A percentile compares a stretch with the other conserved stretches of the same genome.
Evolutionary conservation across 2,888 invertebrate genomes (phyloP).

Genomic region (Lordiphosa andalusiaca): DNA sequence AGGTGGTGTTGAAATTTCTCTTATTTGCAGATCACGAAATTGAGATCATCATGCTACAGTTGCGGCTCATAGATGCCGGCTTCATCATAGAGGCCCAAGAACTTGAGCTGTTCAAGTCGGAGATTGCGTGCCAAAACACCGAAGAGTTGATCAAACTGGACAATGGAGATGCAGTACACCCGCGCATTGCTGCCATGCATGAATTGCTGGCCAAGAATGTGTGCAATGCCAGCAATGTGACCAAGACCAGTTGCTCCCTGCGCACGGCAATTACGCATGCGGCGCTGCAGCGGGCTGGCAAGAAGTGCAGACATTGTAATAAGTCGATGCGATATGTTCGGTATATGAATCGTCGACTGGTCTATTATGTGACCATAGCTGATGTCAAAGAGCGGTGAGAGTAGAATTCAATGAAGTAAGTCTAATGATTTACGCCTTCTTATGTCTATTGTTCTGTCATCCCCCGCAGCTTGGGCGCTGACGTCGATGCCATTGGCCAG

Average conservation of each 20-base stretch:
- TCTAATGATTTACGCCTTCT: no score
- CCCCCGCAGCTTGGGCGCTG: conserved; percentile 43
- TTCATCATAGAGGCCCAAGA: conserved; percentile 87
- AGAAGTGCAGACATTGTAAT: conserved; percentile 76
- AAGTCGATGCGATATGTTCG: conserved; percentile 68
- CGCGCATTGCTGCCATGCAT: conserved; percentile 81
- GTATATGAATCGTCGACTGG: conserved; percentile 74
- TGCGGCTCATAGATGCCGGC: conserved; percentile 89
- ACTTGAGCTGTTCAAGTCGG: conserved; percentile 81
- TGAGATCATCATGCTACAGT: conserved; percentile 81
- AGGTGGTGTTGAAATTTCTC: conserved; percentile 31
- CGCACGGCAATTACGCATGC: conserved; percentile 74
- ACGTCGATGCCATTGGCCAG: conserved; percentile 52
- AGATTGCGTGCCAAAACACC: conserved; percentile 71
- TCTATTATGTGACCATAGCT: conserved; percentile 67
- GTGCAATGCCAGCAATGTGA: conserved; percentile 46
- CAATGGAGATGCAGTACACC: conserved; percentile 78
- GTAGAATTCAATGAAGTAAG: accelerated
- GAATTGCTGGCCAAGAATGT: conserved; percentile 74
- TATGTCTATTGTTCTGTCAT: neutral
- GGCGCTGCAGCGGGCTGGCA: conserved; percentile 61
- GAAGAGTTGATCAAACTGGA: conserved; percentile 66
- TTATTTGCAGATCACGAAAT: conserved; percentile 77
- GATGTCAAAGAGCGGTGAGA: conserved; percentile 72
- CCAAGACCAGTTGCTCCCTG: conserved; percentile 76